phyloP scores from a whole-genome alignment of 2,113 vertebrate species.

The Australoheros scitulus region DNA sequence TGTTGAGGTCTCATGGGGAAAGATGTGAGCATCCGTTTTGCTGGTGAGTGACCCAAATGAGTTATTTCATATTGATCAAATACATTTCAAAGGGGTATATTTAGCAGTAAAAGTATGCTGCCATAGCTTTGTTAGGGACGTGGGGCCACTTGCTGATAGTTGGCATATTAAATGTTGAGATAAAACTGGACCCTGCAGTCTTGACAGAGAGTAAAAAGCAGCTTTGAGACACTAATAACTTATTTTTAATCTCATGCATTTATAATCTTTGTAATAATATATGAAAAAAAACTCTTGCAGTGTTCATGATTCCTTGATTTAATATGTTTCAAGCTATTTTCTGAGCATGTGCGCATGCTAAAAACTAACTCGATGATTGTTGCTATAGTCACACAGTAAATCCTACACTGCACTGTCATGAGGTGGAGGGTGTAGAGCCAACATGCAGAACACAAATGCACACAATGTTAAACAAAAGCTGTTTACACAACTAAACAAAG shows the following conservation, averaged over 20 bases:
- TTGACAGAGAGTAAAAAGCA: too few relatives aligned
- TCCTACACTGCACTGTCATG: background rate
- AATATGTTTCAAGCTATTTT: background rate
- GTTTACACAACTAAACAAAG: background rate
- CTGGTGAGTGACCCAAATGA: background rate
- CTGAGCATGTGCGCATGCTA: background rate
- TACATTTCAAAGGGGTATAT: background rate
- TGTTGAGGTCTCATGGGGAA: conserved; percentile 25
- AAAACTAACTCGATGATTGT: background rate
- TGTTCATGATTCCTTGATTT: background rate
- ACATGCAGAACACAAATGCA: background rate
- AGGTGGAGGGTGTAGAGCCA: background rate
- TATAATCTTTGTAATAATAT: background rate
- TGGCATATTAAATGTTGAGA: background rate
- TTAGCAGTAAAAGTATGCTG: background rate
- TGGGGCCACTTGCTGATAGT: fast-evolving
- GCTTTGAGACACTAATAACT: background rate
- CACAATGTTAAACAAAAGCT: background rate
- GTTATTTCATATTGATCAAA: background rate
- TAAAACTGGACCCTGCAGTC: background rate
- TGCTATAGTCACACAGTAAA: background rate
- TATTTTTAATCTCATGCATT: background rate
- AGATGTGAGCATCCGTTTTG: background rate
- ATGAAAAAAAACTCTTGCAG: background rate
- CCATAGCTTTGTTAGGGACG: background rate